A percentile compares a stretch with the other conserved stretches of the same genome.
Evolutionary conservation across 2,888 invertebrate species (phyloP).

Genomic region (Papilio elwesi): DNA sequence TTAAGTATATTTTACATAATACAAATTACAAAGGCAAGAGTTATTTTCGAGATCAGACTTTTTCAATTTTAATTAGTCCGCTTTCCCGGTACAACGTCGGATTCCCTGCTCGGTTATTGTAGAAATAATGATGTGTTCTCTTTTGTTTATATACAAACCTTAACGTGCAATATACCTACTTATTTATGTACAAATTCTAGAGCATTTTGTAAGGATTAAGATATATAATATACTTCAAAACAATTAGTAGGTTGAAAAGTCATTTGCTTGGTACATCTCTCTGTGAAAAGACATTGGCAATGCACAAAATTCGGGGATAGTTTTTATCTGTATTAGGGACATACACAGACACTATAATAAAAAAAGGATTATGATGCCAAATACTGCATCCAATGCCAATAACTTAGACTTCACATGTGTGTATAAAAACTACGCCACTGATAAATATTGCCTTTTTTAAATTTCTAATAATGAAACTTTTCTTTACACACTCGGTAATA

Average conservation of each 20-base stretch:
- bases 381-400: too few relatives aligned
- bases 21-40: conserved; percentile 27
- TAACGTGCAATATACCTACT: background rate
- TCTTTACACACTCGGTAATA: too few relatives aligned
- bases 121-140: conserved; percentile 6
- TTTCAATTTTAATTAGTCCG: conserved; percentile 33
- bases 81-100: conserved; percentile 1
- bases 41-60: conserved; percentile 33
- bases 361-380: too few relatives aligned
- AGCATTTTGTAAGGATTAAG: background rate
- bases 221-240: background rate
- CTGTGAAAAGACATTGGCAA: too few relatives aligned
- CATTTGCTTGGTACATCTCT: background rate
- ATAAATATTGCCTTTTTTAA: too few relatives aligned
- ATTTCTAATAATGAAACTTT: too few relatives aligned
- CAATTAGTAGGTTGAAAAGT: background rate
- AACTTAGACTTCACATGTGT: too few relatives aligned
- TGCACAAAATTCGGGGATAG: too few relatives aligned
- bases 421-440: too few relatives aligned
- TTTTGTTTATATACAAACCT: background rate
- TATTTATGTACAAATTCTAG: background rate
- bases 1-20: conserved; percentile 16
- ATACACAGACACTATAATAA: too few relatives aligned
- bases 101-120: background rate
- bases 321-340: too few relatives aligned